Evolutionary conservation across 1,140 invertebrate genomes (phyloP), one percentile per base, ranked within the genome.

Genomic region (Drosophila rhopaloa): DNA sequence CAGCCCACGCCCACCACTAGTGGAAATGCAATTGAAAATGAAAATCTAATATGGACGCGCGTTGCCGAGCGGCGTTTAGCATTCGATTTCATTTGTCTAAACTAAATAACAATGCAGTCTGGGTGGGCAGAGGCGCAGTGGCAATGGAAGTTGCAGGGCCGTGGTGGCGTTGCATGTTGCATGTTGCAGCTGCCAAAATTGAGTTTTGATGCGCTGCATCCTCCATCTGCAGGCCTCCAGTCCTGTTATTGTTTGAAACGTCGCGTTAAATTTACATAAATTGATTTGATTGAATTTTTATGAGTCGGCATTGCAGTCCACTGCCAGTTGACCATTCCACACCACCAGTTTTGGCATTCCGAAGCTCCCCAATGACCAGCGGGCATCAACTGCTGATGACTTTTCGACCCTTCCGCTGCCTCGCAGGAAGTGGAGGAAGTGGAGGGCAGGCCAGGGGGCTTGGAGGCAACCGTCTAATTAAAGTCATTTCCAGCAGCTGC

Each of bases 261-360:
- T 57, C 72, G 79, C 86, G 86, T 90, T 86, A 82, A 82, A 90
- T 90, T 90, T 90, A 82, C 86, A 90, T 90, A 90, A 90, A 90
- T 90, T 90, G 86, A 90, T 90, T 90, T 90, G 86, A 90, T 90
- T 90, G 82, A 90, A 90, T 90, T 90, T 90, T 89, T 89, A 90
- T 89, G 85, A 90, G 78, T 71, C 72, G 58, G 19, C 48, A 14
- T 40, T 56, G 51, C 55, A 50, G 59, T n/a, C 1, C 48, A 50
- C 14, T 35, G n/a, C n/a, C 29, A 51, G 14, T 48, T 24, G 19
- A 1, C 10, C 47, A 53, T 32, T 8, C 29, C 67, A 19, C 9
- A 19, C 37, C 41, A 43, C 27, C 41, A 14, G 29, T 13, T 41
- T 35, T 27, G 65, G n/a, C 29, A 32, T 24, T 35, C 16, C 32